Evolutionary conservation across 2,888 invertebrate genomes (phyloP).

Genomic region (Drosophila pullipes): DNA sequence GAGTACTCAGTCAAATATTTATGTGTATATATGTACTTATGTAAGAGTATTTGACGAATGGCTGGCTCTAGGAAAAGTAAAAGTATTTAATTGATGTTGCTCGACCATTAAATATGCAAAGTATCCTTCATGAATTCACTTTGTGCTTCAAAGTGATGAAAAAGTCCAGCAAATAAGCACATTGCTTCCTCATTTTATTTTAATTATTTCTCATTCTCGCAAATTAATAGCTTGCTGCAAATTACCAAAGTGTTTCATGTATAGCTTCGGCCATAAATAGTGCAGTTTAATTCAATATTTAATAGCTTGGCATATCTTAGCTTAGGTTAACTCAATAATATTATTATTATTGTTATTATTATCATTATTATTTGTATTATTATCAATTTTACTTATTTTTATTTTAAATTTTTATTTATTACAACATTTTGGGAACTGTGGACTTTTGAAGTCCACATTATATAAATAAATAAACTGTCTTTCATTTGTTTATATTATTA

Average conservation of each 20-base stretch:
- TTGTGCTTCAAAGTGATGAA: conserved; percentile 34
- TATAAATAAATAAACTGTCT: no score
- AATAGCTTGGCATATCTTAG: not conserved
- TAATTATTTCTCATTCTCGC: not conserved
- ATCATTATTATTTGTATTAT: not conserved
- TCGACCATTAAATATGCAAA: conserved; percentile 50
- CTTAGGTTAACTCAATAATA: not conserved
- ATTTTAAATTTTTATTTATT: no score
- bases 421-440: no score
- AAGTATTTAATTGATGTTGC: conserved; percentile 64
- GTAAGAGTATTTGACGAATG: conserved; percentile 9
- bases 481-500: no score
- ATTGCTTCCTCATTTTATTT: not conserved
- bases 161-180: conserved; percentile 17
- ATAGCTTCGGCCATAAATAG: not conserved
- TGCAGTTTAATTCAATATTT: not conserved
- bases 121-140: conserved; percentile 46
- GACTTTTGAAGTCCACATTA: no score
- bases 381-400: no score
- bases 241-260: not conserved
- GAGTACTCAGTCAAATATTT: conserved; percentile 13
- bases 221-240: not conserved
- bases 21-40: not conserved
- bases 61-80: conserved; percentile 9
- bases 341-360: not conserved